Conservation (phyloP, 1,140 invertebrate species). For the Pectinophora gossypiella region DNA sequence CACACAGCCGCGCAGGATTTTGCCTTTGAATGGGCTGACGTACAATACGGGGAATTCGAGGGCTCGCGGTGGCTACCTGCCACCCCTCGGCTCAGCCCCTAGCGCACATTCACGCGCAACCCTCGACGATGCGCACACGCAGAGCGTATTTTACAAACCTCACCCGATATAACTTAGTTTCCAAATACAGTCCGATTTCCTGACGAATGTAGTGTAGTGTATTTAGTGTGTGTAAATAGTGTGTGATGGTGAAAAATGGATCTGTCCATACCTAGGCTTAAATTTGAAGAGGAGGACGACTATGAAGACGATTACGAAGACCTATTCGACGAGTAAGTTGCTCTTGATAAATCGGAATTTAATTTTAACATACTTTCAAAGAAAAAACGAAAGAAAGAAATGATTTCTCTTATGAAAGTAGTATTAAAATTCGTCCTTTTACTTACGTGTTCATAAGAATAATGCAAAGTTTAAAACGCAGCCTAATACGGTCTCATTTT, state of each 20-base stretch:
- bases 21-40: slow-evolving; percentile 22
- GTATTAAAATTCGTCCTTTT: no score
- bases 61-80: slow-evolving; percentile 45
- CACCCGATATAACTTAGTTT: not conserved
- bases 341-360: no score
- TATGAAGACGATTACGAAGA: slow-evolving; percentile 41
- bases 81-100: slow-evolving; percentile 22
- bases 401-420: no score
- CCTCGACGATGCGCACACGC: slow-evolving; percentile 52
- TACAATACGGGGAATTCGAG: slow-evolving; percentile 50
- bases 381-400: no score
- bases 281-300: slow-evolving; percentile 43
- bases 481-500: no score
- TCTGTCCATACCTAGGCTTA: slow-evolving; percentile 52
- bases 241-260: slow-evolving; percentile 37
- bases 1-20: slow-evolving; percentile 23
- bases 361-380: no score
- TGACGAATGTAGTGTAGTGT: not conserved
- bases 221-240: slow-evolving; percentile 20
- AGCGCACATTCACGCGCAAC: slow-evolving; percentile 36
- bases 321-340: slow-evolving; percentile 37
- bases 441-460: no score
- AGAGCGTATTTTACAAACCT: not conserved
- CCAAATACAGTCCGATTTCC: not conserved
- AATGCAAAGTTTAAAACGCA: no score